These are phyloP conservation scores for Delichon dasypus DNA, from an alignment of 2,797 vertebrate species.

Conservation along the genomic window DNA sequence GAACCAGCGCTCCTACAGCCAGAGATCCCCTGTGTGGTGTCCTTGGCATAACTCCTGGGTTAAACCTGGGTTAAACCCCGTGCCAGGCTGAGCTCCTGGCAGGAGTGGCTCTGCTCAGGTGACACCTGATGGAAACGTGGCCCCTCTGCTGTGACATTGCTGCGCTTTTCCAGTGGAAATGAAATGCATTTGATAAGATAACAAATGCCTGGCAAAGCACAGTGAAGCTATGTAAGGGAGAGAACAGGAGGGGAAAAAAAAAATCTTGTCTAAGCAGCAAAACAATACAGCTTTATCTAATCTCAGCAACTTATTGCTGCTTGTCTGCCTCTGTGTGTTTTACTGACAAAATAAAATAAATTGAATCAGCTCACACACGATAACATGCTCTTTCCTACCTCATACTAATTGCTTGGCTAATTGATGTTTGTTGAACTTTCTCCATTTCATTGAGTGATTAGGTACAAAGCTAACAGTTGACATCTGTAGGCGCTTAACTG, in stretches of 20 bases:
- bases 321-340: conserved; percentile 73
- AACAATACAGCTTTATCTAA: conserved; percentile 80
- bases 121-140: background rate
- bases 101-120: background rate
- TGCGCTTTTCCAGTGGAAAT: conserved; percentile 49
- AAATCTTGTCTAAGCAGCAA: conserved; percentile 62
- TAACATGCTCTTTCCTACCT: conserved; percentile 85
- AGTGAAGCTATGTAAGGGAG: conserved; percentile 45
- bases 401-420: conserved; percentile 86
- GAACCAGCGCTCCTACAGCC: background rate
- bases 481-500: conserved; percentile 92
- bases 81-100: background rate
- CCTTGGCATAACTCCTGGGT: background rate
- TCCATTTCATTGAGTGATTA: conserved; percentile 89
- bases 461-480: conserved; percentile 87
- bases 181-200: conserved; percentile 69
- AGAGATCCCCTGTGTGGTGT: accelerated
- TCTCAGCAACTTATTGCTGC: conserved; percentile 73
- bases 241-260: conserved; percentile 32
- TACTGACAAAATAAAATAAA: conserved; percentile 86
- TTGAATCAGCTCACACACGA: conserved; percentile 83
- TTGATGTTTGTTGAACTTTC: conserved; percentile 90
- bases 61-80: background rate
- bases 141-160: background rate
- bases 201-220: conserved; percentile 64